Percentiles rank a stretch among this genome's conserved stretches.
Conservation (phyloP, 2,797 vertebrate species). For the Orestias chungarensis region DNA sequence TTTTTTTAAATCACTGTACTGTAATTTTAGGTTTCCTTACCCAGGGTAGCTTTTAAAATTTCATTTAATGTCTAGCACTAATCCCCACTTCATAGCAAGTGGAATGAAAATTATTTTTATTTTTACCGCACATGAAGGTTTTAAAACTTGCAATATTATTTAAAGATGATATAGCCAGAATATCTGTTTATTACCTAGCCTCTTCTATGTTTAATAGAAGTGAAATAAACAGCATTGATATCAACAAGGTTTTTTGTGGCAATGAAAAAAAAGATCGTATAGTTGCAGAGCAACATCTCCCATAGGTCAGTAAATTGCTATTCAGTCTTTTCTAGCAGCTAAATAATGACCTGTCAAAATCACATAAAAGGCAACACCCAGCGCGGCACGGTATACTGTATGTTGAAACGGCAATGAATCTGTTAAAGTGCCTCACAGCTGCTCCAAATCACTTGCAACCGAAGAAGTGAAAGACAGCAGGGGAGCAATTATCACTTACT, state of each 20-base stretch:
- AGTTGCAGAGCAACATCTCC: slow-evolving; percentile 1
- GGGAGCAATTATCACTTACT: slow-evolving; percentile 9
- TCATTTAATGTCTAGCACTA: neutral
- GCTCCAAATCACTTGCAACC: slow-evolving; percentile 8
- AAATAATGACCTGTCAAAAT: slow-evolving; percentile 23
- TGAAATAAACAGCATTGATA: neutral
- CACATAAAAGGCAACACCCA: slow-evolving; percentile 16
- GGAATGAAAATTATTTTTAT: neutral
- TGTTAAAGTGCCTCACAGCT: slow-evolving; percentile 7
- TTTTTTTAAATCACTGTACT: neutral
- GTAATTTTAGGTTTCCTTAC: neutral
- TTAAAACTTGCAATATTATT: neutral
- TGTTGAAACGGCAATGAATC: slow-evolving; percentile 5
- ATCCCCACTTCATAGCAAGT: neutral
- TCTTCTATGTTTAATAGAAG: neutral
- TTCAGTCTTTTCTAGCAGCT: slow-evolving; percentile 5
- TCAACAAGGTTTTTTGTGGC: neutral
- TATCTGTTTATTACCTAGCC: too few species aligned
- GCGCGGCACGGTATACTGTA: neutral
- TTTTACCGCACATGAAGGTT: neutral
- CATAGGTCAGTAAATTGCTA: slow-evolving; percentile 7
- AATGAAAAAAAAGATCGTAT: neutral
- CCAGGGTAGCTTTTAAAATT: neutral
- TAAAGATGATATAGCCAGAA: neutral
- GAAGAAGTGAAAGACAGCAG: neutral